These are phyloP conservation scores for Pseudonaja textilis DNA, from an alignment of 2,113 vertebrate genomes.

Conservation along the genomic window DNA sequence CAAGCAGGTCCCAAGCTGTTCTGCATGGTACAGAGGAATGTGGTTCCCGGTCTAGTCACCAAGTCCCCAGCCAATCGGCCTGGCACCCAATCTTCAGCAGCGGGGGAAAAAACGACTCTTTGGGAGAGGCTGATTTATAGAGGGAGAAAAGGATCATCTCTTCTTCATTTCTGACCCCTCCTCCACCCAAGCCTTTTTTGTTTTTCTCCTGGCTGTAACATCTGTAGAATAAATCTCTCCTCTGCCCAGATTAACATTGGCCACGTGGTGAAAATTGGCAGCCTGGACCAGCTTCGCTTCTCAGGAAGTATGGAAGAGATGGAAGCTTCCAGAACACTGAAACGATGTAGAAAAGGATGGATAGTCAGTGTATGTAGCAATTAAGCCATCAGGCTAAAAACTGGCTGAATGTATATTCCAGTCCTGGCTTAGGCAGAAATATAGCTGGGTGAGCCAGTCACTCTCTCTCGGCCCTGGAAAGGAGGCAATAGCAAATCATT, in stretches of 20 bases:
- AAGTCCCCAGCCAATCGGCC: background rate
- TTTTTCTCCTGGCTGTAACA: background rate
- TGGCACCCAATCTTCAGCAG: background rate
- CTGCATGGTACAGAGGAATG: slow-evolving; percentile 67
- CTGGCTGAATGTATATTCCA: background rate
- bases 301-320: background rate
- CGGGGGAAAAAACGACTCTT: background rate
- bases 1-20: slow-evolving; percentile 80
- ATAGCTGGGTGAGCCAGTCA: background rate
- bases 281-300: background rate
- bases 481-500: background rate
- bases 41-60: background rate
- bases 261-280: background rate
- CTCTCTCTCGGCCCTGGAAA: background rate
- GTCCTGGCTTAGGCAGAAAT: background rate
- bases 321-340: background rate
- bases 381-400: background rate
- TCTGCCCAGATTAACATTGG: slow-evolving; percentile 24
- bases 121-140: background rate
- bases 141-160: slow-evolving; percentile 15
- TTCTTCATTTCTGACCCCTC: background rate
- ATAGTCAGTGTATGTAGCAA: background rate
- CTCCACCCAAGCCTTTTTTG: background rate
- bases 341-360: background rate
- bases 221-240: slow-evolving; percentile 8